Percentiles rank a stretch among this genome's conserved stretches.
Evolutionary conservation across 2,113 vertebrate genomes (phyloP).

Genomic region (Hydrochoerus hydrochaeris): DNA sequence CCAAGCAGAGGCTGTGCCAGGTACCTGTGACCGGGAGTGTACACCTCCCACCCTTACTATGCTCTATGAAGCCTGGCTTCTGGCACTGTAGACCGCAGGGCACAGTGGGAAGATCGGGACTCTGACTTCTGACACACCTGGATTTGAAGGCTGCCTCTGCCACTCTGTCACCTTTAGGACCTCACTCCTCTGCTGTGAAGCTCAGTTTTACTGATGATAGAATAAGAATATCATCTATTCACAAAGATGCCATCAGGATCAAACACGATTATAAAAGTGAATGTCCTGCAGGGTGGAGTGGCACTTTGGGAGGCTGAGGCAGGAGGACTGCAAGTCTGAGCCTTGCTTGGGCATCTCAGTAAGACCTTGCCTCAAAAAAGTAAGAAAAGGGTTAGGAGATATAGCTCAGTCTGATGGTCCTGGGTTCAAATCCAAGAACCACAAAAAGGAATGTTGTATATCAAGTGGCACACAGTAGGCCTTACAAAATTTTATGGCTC

Average conservation of each 20-base stretch:
- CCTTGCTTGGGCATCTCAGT: background rate
- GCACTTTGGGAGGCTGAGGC: background rate
- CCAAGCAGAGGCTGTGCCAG: background rate
- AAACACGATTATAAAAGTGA: constrained; percentile 30
- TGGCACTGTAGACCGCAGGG: background rate
- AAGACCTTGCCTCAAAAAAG: background rate
- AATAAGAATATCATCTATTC: background rate
- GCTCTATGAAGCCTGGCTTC: background rate
- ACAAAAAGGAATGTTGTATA: background rate
- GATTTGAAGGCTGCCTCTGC: constrained; percentile 36
- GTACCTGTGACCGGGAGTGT: background rate
- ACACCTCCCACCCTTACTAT: too few species aligned
- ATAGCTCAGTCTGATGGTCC: background rate
- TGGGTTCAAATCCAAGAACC: background rate
- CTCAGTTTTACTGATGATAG: background rate
- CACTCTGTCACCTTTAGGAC: background rate
- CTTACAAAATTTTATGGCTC: background rate
- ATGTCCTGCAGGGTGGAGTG: background rate
- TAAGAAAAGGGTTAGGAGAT: background rate
- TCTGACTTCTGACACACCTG: constrained; percentile 16
- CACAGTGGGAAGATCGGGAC: background rate
- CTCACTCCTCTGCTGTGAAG: background rate
- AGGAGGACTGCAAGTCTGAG: background rate
- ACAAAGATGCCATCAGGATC: background rate
- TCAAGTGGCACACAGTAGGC: background rate